Evolutionary conservation across 2,888 invertebrate genomes (phyloP).

Genomic region (Drosophila helvetica): DNA sequence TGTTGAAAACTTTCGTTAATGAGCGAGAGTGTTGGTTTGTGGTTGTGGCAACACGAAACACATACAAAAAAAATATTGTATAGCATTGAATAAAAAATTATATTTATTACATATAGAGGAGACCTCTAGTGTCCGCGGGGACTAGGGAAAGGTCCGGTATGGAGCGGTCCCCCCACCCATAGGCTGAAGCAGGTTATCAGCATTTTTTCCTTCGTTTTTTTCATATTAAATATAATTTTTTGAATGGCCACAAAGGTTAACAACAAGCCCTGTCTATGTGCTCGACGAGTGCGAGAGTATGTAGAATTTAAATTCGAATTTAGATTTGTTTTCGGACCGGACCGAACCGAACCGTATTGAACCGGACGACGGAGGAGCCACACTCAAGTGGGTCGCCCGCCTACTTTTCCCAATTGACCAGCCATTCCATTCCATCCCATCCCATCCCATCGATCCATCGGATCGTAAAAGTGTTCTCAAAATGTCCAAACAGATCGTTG

Average conservation of each 20-base stretch:
- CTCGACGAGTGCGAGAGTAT: neutral
- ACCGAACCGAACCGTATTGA: neutral
- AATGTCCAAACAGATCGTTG: constrained; percentile 81
- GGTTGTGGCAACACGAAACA: constrained; percentile 21
- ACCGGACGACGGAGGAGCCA: constrained; percentile 10
- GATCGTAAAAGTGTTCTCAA: constrained; percentile 69
- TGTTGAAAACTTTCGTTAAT: constrained; percentile 59
- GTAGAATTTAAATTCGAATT: constrained; percentile 22
- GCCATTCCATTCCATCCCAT: too few species aligned
- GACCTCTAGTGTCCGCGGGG: constrained; percentile 39
- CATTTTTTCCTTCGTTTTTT: constrained; percentile 18
- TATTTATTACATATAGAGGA: constrained; percentile 22
- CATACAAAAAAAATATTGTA: constrained; percentile 15
- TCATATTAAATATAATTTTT: constrained; percentile 46
- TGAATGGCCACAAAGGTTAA: constrained; percentile 71
- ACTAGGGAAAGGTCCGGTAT: constrained; percentile 39
- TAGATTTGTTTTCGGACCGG: constrained; percentile 18
- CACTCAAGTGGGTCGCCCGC: constrained; percentile 63
- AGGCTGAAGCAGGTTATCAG: constrained; percentile 59
- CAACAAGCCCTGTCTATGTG: constrained; percentile 2
- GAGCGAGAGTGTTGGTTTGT: constrained; percentile 37
- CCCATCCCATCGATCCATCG: constrained; percentile 22
- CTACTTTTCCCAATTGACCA: constrained; percentile 42
- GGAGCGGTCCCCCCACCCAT: constrained; percentile 11
- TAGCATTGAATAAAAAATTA: constrained; percentile 18